Evolutionary conservation across 1,140 invertebrate genomes (phyloP), one percentile per base, ranked within the genome.

Genomic region (Stegodyphus dumicola): DNA sequence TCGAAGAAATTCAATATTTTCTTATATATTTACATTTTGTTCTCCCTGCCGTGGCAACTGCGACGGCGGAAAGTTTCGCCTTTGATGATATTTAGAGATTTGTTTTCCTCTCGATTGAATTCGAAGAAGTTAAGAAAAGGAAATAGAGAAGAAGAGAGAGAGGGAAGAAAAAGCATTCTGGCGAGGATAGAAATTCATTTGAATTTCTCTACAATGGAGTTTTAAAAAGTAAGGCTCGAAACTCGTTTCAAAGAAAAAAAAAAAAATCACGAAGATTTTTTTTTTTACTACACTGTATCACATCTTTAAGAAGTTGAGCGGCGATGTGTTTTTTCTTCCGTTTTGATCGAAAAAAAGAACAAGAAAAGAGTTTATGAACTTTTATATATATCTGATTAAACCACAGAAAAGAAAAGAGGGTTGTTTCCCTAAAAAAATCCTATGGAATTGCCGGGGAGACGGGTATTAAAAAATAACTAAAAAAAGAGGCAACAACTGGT

Each of bases 51-150:
- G 13, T 67, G 15, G 65, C 11, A 75, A 48, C 9, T 52, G 10
- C 54, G 17, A 53, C 9, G 15, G 15, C 9, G 6, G 17, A 54
- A 66, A 75, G 54, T 56, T 69, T 53, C 53, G 51, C 48, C 66
- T 66, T 85, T 85, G 81, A 76, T 85, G 81, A 85, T 85, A 85
- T 85, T 85, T 85, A 85, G 81, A 85, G 81, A 85, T 76, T 85
- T 69, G 81, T 85, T 85, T 85, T 85, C 81, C 60, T 10, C 81
- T 69, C 73, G 81, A 76, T 69, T 76, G 64, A 70, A 56, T 85
- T 77, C 64, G 9, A 49, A 51, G 65, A 85, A 76, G 17, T 66
- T 66, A 65, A 65, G 71, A 67, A 75, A 75, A 49, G 51, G 33
- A 81, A 17, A 49, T n/a, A 10, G 11, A 6, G 15, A 66, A 70